Evolutionary conservation across 2,888 invertebrate genomes (phyloP), one percentile per base, ranked within the genome.

Genomic region (Hermodice carunculata): DNA sequence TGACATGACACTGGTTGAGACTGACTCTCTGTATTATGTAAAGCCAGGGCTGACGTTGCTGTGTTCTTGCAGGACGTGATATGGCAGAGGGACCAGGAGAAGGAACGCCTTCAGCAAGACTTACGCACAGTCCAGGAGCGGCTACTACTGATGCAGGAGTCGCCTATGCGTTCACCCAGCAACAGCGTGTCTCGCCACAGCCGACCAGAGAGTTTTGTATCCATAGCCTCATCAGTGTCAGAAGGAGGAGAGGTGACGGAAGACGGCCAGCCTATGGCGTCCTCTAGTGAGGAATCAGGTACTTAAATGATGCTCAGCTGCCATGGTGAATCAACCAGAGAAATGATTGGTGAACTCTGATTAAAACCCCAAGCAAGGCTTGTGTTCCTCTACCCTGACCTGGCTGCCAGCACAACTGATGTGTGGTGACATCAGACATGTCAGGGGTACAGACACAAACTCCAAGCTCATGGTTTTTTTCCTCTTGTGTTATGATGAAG

Each of bases 161-260:
- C 22, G 28, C 3, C 28, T 4, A 19, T 24, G 19, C 40, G 51
- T 2, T 44, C 46, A 5, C 57, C 57, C 19, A 31, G 31, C 31
- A 46, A 46, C 57, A 44, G 44, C 44, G 22, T 57, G n/a, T 32
- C 57, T 8, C 40, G 32, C 3, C 43, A 49, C 42, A 60, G 60
- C 40, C 51, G 60, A 6, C 60, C 60, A 19, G 52, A 52, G 40
- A 60, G 60, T 43, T 52, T 51, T 31, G 60, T 43, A 24, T 60
- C 60, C 28, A 40, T 60, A 3, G 49, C 60, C n/a, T 60, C 60
- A 17, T 37, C 40, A 19, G 52, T 52, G 14, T 59, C 59, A 2
- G 59, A 59, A 37, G 37, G 26, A 24, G 49, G 37, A 2, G 59
- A 59, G 46, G 44, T 28, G 5, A 34, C 40, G 26, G 54, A 54